Base-by-base conservation (phyloP, 2,113 vertebrate genomes). In the Megaceryle torquata region DNA sequence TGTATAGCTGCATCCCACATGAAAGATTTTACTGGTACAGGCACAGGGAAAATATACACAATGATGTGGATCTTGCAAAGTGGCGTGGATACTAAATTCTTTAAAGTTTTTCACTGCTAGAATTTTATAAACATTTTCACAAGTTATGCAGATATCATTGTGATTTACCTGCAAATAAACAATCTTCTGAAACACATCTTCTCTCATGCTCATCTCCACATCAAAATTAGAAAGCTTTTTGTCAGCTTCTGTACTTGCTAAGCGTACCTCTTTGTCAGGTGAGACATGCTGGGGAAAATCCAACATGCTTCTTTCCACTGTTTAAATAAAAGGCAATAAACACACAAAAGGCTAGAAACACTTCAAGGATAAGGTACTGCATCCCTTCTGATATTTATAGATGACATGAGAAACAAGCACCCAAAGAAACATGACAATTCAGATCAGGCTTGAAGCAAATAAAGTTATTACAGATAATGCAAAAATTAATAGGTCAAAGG, bases 171-270 rank as follows among this genome's bases (percentile, higher is more conserved):
- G 98, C 91, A 99, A 97, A 82, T 98, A 98, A 85, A 98, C 96
- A 74, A 99, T 97, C 94, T 98, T 98, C 95, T 97, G 96, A 97
- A 99, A 99, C 57, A 99, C 98, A 28, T 99, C 99, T 89, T 98
- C 98, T 97, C 99, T 98, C 99, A 99, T 99, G 91, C 98, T 99
- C 95, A 99, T 98, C 97, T 99, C 99, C 90, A 99, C 99, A 77
- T 99, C 99, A 60, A 99, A 99, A 92, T 98, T 98, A 13, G 99
- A 99, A 92, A 99, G 98, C 12, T 93, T 98, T 96, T 99, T 99
- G 97, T 99, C 99, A 15, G 99, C 99, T 93, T 99, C 98, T 5
- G 99, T 99, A 97, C 99, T 99, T 33, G 99, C 99, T 15, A 97
- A 95, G n/a, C 99, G 98, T 28, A 99, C 97, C 29, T 99, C 98